Evolutionary conservation across 2,113 vertebrate species (phyloP).

Genomic region (Apteryx mantelli): DNA sequence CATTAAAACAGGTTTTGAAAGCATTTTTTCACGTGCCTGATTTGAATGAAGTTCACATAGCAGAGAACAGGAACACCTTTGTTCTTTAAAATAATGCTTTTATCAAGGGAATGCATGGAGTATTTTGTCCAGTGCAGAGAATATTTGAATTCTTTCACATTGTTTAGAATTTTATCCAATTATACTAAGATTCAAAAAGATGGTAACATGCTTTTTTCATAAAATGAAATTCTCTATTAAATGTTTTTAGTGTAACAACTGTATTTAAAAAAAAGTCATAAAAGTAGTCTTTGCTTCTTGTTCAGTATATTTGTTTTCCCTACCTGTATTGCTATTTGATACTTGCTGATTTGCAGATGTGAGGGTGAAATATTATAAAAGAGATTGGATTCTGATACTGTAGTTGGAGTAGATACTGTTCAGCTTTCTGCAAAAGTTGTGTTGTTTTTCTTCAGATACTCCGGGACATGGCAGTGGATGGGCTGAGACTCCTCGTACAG

Average conservation of each 20-base stretch:
- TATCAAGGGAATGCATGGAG: background rate
- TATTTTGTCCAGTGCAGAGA: background rate
- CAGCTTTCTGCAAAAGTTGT: background rate
- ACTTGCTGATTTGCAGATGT: background rate
- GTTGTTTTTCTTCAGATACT: conserved; percentile 81
- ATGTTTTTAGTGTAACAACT: background rate
- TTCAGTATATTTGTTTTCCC: background rate
- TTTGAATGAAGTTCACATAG: background rate
- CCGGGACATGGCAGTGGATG: conserved; percentile 97
- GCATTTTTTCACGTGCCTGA: background rate
- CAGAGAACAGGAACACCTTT: background rate
- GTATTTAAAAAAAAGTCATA: background rate
- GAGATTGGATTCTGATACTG: background rate
- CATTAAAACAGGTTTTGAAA: background rate
- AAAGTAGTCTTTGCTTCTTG: background rate
- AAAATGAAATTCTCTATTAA: background rate
- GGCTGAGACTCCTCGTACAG: conserved; percentile 97
- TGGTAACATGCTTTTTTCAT: background rate
- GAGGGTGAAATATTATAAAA: background rate
- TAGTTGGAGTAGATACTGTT: background rate
- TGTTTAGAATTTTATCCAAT: background rate
- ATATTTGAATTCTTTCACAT: background rate
- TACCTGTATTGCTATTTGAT: background rate
- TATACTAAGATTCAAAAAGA: background rate
- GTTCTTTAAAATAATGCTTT: background rate